A percentile compares a stretch with the other conserved stretches of the same genome.
phyloP scores from a whole-genome alignment of 2,888 invertebrate genomes.

The Proisotoma minuta region DNA sequence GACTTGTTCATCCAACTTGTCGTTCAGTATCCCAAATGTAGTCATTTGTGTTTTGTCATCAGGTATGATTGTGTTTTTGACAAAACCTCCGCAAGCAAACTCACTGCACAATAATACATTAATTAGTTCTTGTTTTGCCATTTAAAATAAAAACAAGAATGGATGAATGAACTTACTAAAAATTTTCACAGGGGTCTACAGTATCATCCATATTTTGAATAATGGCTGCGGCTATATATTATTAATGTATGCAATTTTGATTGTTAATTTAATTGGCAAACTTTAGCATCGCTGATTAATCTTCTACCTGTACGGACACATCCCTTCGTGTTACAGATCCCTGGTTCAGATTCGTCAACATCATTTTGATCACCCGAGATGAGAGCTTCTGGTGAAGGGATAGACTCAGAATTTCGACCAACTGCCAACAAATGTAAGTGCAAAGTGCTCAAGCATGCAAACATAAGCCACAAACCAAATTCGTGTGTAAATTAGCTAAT shows the following conservation, averaged over 20 bases:
- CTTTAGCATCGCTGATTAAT: neutral
- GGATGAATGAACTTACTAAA: too few relatives aligned
- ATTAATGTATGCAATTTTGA: neutral
- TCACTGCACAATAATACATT: too few relatives aligned
- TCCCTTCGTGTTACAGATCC: constrained; percentile 56
- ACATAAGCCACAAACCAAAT: constrained; percentile 24
- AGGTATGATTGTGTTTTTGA: constrained; percentile 67
- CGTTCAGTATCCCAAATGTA: constrained; percentile 65
- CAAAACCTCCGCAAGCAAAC: constrained; percentile 72
- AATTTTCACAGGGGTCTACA: constrained; percentile 75
- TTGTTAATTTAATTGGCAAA: neutral
- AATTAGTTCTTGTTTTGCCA: too few relatives aligned
- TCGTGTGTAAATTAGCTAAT: neutral
- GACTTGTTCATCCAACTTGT: constrained; percentile 69
- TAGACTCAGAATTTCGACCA: constrained; percentile 45
- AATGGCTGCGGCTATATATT: constrained; percentile 61
- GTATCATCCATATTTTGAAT: constrained; percentile 65
- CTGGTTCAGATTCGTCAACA: constrained; percentile 22
- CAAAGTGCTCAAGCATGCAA: constrained; percentile 47
- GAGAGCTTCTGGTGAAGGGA: constrained; percentile 48
- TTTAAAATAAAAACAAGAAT: too few relatives aligned
- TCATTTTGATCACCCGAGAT: constrained; percentile 31
- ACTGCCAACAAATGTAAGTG: constrained; percentile 47
- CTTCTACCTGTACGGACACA: constrained; percentile 70
- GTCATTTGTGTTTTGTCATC: constrained; percentile 76